phyloP scores from a whole-genome alignment of 2,113 vertebrate species.

The Crypturellus undulatus region DNA sequence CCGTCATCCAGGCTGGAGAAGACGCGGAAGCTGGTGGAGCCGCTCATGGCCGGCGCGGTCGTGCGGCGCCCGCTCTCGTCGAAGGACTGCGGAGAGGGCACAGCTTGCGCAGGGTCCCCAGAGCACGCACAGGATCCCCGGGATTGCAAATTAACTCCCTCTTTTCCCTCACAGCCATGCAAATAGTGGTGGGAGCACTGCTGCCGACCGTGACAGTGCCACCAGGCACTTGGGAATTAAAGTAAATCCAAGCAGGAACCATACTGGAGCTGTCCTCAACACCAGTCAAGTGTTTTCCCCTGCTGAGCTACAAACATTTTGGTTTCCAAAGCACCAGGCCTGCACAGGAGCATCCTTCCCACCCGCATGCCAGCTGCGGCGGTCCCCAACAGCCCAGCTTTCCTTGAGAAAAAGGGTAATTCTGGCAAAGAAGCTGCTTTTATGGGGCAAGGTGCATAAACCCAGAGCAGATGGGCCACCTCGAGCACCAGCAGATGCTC shows the following conservation, averaged over 20 bases:
- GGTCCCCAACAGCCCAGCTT: too few species aligned
- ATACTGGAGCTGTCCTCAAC: accelerated
- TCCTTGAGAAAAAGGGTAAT: too few species aligned
- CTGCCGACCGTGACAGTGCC: not conserved
- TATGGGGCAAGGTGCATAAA: not conserved
- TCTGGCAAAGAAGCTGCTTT: too few species aligned
- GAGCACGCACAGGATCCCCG: too few species aligned
- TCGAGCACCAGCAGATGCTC: too few species aligned
- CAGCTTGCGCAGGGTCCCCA: not conserved
- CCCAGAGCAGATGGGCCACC: not conserved
- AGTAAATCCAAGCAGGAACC: accelerated
- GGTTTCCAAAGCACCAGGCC: not conserved
- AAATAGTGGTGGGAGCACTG: accelerated
- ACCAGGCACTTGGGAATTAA: accelerated
- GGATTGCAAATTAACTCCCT: not conserved
- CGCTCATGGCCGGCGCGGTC: conserved; percentile 79
- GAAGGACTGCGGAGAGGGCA: conserved; percentile 82
- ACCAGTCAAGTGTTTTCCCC: not conserved
- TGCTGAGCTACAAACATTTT: accelerated
- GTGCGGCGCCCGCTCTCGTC: conserved; percentile 91
- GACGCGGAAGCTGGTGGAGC: conserved; percentile 84
- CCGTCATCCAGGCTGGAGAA: conserved; percentile 94
- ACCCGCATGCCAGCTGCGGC: too few species aligned
- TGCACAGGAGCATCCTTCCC: too few species aligned
- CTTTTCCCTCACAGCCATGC: not conserved